A percentile compares a stretch with the other conserved stretches of the same genome.
Evolutionary conservation across 30 jellyfish, hydroid and myxozoan species (phyloP).

Genomic region (Chironex yamaguchii): DNA sequence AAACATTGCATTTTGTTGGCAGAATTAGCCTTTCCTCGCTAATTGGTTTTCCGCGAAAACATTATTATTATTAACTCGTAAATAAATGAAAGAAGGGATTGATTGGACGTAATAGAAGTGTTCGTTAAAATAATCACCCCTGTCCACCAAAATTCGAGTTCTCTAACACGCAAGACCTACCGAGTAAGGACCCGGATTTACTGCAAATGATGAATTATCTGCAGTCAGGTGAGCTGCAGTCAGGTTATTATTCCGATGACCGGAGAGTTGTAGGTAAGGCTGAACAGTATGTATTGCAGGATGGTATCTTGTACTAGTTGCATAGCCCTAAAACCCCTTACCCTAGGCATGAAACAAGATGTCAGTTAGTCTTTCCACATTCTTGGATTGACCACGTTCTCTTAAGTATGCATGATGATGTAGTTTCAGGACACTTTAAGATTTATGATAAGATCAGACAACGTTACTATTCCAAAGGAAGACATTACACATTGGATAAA

Average conservation of each 20-base stretch:
- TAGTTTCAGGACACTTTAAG: conserved; percentile 65
- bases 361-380: conserved; percentile 62
- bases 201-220: conserved; percentile 23
- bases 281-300: conserved; percentile 21
- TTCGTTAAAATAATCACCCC: too few species aligned
- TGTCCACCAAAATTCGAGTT: conserved; percentile 46
- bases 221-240: conserved; percentile 39
- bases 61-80: too few species aligned
- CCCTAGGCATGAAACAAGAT: conserved; percentile 55
- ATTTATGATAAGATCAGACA: conserved; percentile 57
- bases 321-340: conserved; percentile 58
- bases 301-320: conserved; percentile 68
- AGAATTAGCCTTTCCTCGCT: too few species aligned
- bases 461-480: conserved; percentile 67
- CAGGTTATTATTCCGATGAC: conserved; percentile 57
- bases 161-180: conserved; percentile 46
- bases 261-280: conserved; percentile 33
- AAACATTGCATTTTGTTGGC: too few species aligned
- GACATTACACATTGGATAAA: conserved; percentile 63
- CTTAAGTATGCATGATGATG: conserved; percentile 61
- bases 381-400: conserved; percentile 32
- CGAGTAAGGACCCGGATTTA: conserved; percentile 36
- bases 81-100: too few species aligned
- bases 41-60: too few species aligned
- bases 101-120: too few species aligned